Base-by-base conservation (phyloP, 2,888 invertebrate species). In the Yponomeuta sedellus region DNA sequence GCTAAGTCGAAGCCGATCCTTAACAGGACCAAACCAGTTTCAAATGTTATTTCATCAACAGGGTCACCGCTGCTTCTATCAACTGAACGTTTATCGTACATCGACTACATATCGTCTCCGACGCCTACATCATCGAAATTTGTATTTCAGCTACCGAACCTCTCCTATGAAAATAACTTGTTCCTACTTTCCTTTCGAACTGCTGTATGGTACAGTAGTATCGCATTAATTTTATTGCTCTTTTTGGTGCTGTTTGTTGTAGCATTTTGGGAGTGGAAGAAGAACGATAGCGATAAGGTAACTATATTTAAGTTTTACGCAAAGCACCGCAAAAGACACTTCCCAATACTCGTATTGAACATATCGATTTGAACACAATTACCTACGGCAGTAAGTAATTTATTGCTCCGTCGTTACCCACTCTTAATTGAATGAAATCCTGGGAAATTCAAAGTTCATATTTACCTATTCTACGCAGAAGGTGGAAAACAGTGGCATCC, bases 121-220 rank as follows among this genome's bases (percentile, higher is more conserved):
- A 93, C 94, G 0, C 93, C 93, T 1, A 94, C 94, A 0, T 84
- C 92, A 71, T 95, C 94, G 0, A 93, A 93, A 73, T 95, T 95
- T 75, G 92, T 96, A 19, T 95, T 95, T 77, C 93, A 94, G 64
- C 93, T 94, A 75, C 95, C 95, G 1, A 94, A 95, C 74, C 77
- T 96, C 5, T 94, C 95, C 0, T 94, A 94, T 69, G 93, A 95
- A 57, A 93, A 93, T 70, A 95, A 96, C 75, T 92, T 96, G 61
- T 96, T 94, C 75, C 79, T 93, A 1, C 80, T 95, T 28, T 95
- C 96, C 0, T 96, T 96, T 74, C 90, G 92, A 67, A 84, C 78
- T 39, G 81, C 88, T 1, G 94, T 95, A 12, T 95, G 95, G 95
- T 81, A 92, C 64, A 91, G 93, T 39, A 88, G 91, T 20, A 71